phyloP scores from a whole-genome alignment of 2,888 invertebrate genomes.

The Andrena minutula region DNA sequence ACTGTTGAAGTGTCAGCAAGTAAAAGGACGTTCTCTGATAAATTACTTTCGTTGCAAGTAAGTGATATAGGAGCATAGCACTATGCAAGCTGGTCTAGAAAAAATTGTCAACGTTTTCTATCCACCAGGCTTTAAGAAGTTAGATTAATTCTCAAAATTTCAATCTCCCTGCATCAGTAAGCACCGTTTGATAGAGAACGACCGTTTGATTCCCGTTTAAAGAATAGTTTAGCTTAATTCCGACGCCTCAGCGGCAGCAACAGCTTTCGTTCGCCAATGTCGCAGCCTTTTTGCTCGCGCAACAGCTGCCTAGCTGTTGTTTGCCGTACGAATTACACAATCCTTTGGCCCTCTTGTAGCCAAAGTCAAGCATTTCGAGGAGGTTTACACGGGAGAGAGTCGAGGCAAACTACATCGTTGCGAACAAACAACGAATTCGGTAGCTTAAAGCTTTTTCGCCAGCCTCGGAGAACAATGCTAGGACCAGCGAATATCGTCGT shows the following conservation, averaged over 20 bases:
- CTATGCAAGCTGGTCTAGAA: too few relatives aligned
- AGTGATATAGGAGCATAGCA: too few relatives aligned
- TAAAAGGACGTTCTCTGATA: too few relatives aligned
- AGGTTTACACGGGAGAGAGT: constrained; percentile 37
- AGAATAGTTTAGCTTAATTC: constrained; percentile 38
- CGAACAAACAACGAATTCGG: constrained; percentile 48
- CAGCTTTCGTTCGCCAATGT: constrained; percentile 29
- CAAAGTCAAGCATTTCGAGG: constrained; percentile 36
- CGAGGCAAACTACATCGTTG: constrained; percentile 37
- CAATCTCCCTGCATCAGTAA: neutral
- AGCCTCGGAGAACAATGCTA: neutral
- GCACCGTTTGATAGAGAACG: constrained; percentile 22
- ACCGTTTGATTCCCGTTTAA: constrained; percentile 33
- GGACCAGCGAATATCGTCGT: neutral
- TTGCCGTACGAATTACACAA: constrained; percentile 59
- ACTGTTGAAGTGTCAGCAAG: too few relatives aligned
- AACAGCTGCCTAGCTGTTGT: constrained; percentile 46
- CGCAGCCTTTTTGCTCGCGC: constrained; percentile 41
- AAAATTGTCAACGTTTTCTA: neutral
- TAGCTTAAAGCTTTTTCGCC: neutral
- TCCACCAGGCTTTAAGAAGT: neutral
- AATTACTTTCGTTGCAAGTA: too few relatives aligned
- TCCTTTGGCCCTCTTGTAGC: constrained; percentile 35
- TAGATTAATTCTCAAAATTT: neutral
- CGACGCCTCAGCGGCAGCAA: constrained; percentile 6